Evolutionary conservation across 2,797 vertebrate genomes (phyloP).

Genomic region (Otolemur crassicaudatus): DNA sequence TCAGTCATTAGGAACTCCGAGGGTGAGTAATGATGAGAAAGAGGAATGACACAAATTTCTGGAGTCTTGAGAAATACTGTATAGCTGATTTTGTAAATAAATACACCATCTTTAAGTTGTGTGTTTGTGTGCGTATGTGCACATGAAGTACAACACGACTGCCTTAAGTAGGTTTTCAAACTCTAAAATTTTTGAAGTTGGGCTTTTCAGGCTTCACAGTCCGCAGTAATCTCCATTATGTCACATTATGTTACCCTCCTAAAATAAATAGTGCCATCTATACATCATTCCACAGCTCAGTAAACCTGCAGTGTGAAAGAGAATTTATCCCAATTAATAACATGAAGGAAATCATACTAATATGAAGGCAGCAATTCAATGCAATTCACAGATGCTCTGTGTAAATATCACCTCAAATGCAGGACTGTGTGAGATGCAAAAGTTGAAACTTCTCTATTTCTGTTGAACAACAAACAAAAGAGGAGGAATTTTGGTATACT

Average conservation of each 20-base stretch:
- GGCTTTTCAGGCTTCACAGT: background rate
- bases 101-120: background rate
- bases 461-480: background rate
- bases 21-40: background rate
- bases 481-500: background rate
- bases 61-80: background rate
- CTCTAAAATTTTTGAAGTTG: background rate
- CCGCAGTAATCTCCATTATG: background rate
- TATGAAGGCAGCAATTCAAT: background rate
- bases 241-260: background rate
- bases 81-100: background rate
- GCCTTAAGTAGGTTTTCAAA: background rate
- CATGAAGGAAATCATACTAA: background rate
- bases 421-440: background rate
- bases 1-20: background rate
- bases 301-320: background rate
- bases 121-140: background rate
- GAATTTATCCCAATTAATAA: slow-evolving; percentile 29
- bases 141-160: background rate
- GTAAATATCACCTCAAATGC: slow-evolving; percentile 36
- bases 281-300: slow-evolving; percentile 21
- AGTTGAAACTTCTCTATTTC: background rate
- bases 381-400: background rate
- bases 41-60: background rate
- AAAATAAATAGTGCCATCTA: background rate